Evolutionary conservation across 2,113 vertebrate genomes (phyloP).

Genomic region (Arizona elegans): DNA sequence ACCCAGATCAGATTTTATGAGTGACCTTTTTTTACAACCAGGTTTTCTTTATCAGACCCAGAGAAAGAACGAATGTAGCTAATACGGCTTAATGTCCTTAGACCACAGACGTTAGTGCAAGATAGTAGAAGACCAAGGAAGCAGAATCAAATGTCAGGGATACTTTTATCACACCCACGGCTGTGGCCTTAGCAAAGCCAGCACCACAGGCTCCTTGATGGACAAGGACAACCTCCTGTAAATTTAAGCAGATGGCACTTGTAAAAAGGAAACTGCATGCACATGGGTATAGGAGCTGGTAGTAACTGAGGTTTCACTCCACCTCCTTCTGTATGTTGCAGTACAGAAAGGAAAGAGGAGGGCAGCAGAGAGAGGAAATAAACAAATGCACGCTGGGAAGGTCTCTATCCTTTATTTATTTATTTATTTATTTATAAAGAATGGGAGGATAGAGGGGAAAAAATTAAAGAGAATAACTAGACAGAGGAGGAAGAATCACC

Average conservation of each 20-base stretch:
- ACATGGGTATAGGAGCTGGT: background rate
- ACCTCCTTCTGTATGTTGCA: fast-evolving
- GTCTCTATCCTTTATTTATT: conserved; percentile 1
- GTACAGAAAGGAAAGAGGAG: background rate
- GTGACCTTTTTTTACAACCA: background rate
- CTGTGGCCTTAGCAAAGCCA: background rate
- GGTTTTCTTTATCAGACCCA: background rate
- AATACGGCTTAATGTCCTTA: background rate
- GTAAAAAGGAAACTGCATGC: background rate
- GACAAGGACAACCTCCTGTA: conserved; percentile 13
- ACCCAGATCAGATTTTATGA: background rate
- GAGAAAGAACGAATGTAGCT: background rate
- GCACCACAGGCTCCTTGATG: background rate
- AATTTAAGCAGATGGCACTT: background rate
- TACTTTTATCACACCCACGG: background rate
- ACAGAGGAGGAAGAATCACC: background rate
- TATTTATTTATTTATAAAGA: background rate
- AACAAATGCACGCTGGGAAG: background rate
- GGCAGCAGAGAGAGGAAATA: background rate
- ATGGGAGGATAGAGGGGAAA: background rate
- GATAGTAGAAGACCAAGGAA: background rate
- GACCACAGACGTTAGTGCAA: background rate
- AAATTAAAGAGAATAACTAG: background rate
- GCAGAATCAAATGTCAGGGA: background rate
- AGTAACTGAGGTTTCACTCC: background rate